These are phyloP conservation scores for Tetraneura akinire DNA, from an alignment of 1,140 invertebrate genomes.

Conservation along the genomic window DNA sequence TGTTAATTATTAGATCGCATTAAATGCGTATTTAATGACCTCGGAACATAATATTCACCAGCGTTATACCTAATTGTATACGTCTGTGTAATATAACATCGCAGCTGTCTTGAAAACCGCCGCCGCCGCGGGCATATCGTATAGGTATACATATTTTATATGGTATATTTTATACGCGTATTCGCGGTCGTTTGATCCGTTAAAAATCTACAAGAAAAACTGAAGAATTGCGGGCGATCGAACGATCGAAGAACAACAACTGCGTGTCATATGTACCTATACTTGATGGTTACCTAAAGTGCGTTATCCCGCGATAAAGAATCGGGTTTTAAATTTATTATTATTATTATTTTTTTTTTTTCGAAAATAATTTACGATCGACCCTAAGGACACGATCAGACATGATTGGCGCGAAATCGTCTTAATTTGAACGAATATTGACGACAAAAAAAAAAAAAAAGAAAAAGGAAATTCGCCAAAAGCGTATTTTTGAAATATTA, in stretches of 20 bases:
- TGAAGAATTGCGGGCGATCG: no score
- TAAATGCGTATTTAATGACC: constrained; percentile 51
- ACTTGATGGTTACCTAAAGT: no score
- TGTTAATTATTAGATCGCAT: constrained; percentile 51
- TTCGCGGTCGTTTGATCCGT: neutral
- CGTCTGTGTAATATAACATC: neutral
- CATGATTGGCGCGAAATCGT: neutral
- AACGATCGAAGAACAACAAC: no score
- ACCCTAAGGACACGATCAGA: neutral
- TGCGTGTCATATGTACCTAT: no score
- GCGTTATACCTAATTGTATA: neutral
- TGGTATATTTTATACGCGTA: no score
- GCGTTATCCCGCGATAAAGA: no score
- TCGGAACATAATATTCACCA: constrained; percentile 4
- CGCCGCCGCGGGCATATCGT: constrained; percentile 10
- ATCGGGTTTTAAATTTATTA: neutral
- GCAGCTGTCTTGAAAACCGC: constrained; percentile 28
- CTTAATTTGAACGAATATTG: neutral
- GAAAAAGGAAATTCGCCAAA: neutral
- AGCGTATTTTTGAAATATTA: neutral
- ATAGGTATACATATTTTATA: no score
- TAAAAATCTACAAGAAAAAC: neutral
- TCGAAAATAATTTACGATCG: neutral
- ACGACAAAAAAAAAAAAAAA: no score
- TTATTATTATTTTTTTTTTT: neutral